These are phyloP conservation scores for Elephas maximus DNA, from an alignment of 2,113 vertebrate genomes.

Conservation along the genomic window DNA sequence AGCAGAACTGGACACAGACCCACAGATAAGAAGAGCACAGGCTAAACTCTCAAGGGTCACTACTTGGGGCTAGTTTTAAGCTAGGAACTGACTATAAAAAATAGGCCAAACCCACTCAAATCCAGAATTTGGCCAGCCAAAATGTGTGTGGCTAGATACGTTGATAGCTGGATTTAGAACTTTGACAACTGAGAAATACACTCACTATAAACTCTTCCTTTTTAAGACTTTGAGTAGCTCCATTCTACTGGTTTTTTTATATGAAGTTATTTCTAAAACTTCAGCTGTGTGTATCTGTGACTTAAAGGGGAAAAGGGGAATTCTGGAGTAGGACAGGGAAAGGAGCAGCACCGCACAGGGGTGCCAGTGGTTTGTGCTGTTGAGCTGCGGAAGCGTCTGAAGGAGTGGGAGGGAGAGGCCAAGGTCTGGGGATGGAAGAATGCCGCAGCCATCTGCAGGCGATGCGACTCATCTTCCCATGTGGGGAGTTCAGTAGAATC, in stretches of 20 bases:
- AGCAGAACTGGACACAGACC: background rate
- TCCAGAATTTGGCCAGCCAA: background rate
- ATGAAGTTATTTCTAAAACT: background rate
- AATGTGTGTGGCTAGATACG: background rate
- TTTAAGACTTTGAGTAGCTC: background rate
- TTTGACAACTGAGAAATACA: background rate
- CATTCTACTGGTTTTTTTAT: background rate
- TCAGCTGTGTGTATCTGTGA: background rate
- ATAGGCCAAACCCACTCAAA: background rate
- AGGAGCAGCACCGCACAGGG: background rate
- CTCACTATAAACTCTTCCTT: conserved; percentile 1
- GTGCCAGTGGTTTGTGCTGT: background rate
- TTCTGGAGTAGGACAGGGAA: background rate
- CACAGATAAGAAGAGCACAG: background rate
- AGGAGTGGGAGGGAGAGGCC: background rate
- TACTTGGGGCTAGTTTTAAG: background rate
- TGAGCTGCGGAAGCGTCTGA: background rate
- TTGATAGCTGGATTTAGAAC: background rate
- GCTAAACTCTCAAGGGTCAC: background rate
- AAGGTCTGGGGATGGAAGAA: background rate
- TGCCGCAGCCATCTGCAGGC: background rate
- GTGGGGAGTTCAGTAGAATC: background rate
- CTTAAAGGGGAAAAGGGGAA: background rate
- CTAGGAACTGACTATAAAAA: background rate
- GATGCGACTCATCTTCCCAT: too few species aligned